Percentiles rank a stretch among this genome's conserved stretches.
Evolutionary conservation across 2,888 invertebrate genomes (phyloP).

Genomic region (Callyntrura guangdongensis): DNA sequence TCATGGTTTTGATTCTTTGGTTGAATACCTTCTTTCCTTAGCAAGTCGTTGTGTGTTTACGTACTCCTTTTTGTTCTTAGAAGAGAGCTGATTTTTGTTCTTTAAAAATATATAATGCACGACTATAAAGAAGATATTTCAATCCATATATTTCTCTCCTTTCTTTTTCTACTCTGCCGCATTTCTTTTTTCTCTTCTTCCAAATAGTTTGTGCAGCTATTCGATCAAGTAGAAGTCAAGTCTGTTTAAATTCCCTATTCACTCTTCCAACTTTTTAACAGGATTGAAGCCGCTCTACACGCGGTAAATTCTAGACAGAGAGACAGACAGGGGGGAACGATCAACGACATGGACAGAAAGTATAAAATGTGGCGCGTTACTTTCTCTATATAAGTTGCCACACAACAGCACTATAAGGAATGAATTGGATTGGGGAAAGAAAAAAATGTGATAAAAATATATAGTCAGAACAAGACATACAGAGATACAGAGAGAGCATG

Average conservation of each 20-base stretch:
- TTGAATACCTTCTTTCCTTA: slow-evolving; percentile 33
- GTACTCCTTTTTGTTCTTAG: slow-evolving; percentile 7
- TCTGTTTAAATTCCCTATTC: slow-evolving; percentile 39
- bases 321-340: neutral
- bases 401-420: too few species aligned
- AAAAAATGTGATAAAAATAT: neutral
- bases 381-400: neutral
- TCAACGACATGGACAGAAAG: slow-evolving; percentile 21
- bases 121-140: slow-evolving; percentile 22
- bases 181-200: slow-evolving; percentile 31
- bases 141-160: slow-evolving; percentile 18
- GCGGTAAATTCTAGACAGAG: slow-evolving; percentile 14
- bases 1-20: slow-evolving; percentile 56
- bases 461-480: neutral
- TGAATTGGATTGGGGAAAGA: slow-evolving; percentile 1
- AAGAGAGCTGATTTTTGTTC: neutral
- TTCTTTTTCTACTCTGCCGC: neutral
- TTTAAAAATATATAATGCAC: neutral
- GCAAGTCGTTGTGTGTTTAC: slow-evolving; percentile 16
- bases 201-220: slow-evolving; percentile 31
- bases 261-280: slow-evolving; percentile 11
- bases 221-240: slow-evolving; percentile 42
- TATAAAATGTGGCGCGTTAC: slow-evolving; percentile 34
- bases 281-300: neutral
- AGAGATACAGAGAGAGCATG: neutral